A percentile compares a stretch with the other conserved stretches of the same genome.
These are phyloP conservation scores for Mungos mungo DNA, from an alignment of 2,113 vertebrate species.

Conservation along the genomic window DNA sequence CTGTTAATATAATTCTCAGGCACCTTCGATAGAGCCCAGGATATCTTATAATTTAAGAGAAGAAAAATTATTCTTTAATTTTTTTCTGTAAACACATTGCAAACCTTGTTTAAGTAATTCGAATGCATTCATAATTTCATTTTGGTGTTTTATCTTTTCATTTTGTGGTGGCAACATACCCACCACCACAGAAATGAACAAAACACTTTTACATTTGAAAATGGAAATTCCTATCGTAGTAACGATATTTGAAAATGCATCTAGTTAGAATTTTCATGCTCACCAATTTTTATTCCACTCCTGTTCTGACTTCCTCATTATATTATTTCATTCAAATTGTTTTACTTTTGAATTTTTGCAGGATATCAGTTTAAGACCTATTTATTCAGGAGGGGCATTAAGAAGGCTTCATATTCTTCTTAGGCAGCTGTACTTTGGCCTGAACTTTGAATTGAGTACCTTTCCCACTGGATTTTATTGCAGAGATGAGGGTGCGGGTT, in stretches of 20 bases:
- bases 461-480: neutral
- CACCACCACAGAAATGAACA: neutral
- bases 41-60: neutral
- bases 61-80: neutral
- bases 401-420: neutral
- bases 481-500: neutral
- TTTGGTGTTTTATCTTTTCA: neutral
- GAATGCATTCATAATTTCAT: neutral
- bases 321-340: neutral
- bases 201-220: neutral
- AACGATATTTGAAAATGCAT: neutral
- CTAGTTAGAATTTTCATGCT: neutral
- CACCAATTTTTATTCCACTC: neutral
- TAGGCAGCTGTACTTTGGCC: neutral
- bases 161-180: neutral
- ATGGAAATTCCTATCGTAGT: neutral
- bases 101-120: neutral
- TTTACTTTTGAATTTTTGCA: neutral
- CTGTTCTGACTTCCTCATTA: conserved; percentile 3
- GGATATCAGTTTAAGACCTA: neutral
- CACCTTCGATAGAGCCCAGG: neutral
- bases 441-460: neutral
- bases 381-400: neutral
- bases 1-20: neutral
- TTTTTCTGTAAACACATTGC: neutral